phyloP scores from a whole-genome alignment of 2,113 vertebrate species.

The Vulpes vulpes region DNA sequence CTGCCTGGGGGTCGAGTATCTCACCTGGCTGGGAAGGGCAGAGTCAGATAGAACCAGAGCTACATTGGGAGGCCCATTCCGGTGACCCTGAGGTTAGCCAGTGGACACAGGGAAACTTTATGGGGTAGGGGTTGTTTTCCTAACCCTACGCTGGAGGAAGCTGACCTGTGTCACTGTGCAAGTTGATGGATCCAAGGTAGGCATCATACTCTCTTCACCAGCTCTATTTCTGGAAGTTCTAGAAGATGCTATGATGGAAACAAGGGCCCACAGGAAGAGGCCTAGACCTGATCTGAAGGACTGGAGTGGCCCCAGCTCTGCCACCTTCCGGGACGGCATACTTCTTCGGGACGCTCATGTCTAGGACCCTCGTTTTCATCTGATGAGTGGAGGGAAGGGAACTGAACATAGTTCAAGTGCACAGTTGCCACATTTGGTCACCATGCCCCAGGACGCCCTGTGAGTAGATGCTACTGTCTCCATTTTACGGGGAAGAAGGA shows the following conservation, averaged over 20 bases:
- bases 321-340: too few species aligned
- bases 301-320: not conserved
- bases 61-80: not conserved
- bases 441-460: not conserved
- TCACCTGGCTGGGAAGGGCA: accelerated
- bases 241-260: not conserved
- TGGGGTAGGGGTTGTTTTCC: too few species aligned
- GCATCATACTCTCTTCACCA: not conserved
- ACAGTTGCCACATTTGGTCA: not conserved
- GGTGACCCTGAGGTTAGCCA: too few species aligned
- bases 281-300: too few species aligned
- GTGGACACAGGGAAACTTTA: not conserved
- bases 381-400: not conserved
- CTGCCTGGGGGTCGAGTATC: not conserved
- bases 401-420: too few species aligned
- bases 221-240: not conserved
- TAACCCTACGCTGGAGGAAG: not conserved
- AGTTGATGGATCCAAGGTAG: not conserved
- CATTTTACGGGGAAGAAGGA: not conserved
- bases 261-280: not conserved
- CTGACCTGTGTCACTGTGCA: too few species aligned
- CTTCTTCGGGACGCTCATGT: accelerated
- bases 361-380: not conserved
- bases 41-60: not conserved
- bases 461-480: not conserved